Evolutionary conservation across 2,113 vertebrate genomes (phyloP).

Genomic region (Riparia riparia): DNA sequence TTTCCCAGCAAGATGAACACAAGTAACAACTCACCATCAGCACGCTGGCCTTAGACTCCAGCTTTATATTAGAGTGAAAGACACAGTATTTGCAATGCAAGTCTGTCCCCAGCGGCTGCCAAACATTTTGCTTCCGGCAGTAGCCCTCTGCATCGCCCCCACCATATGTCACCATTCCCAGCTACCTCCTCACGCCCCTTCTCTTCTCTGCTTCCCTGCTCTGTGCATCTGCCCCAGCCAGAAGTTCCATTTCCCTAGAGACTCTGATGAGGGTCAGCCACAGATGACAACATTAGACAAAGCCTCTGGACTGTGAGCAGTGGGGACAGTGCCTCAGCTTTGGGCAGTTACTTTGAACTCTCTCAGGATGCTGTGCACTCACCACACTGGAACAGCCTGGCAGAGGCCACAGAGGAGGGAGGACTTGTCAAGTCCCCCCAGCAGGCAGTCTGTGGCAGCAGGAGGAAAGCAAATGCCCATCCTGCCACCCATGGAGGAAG

Average conservation of each 20-base stretch:
- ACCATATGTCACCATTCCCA: neutral
- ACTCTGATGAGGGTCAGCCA: neutral
- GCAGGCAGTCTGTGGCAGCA: neutral
- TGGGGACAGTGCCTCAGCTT: accelerated
- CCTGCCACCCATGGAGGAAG: neutral
- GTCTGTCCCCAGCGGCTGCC: neutral
- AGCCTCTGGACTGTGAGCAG: neutral
- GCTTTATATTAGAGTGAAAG: neutral
- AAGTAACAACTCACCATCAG: neutral
- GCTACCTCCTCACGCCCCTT: accelerated
- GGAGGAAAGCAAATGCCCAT: neutral
- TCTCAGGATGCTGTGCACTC: neutral
- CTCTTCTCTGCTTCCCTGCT: neutral
- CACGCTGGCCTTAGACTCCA: neutral
- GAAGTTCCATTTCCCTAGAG: neutral
- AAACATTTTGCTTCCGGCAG: neutral
- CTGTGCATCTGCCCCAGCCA: neutral
- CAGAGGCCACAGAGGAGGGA: neutral
- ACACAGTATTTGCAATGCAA: neutral
- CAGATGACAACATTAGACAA: neutral
- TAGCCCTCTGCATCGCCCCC: neutral
- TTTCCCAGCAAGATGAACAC: neutral
- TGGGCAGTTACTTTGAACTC: neutral
- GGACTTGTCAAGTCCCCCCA: neutral
- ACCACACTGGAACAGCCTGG: neutral